Percentiles rank a stretch among this genome's conserved stretches.
phyloP scores from a whole-genome alignment of 2,888 invertebrate species.

The Dilophus febrilis region DNA sequence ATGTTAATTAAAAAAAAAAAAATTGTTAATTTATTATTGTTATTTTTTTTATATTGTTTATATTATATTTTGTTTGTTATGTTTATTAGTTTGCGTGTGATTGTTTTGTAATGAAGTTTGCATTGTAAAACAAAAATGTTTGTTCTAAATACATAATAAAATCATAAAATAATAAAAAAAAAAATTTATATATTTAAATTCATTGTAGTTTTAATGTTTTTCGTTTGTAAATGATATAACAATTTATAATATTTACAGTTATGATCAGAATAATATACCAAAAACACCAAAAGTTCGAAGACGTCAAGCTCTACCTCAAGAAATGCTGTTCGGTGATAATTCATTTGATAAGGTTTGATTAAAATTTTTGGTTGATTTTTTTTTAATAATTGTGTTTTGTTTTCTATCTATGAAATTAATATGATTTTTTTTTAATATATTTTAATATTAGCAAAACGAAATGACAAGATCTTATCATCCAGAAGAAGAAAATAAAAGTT shows the following conservation, averaged over 20 bases:
- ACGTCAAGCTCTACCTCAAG: slow-evolving; percentile 48
- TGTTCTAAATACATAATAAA: not conserved
- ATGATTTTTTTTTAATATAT: slow-evolving; percentile 2
- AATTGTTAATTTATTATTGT: no score
- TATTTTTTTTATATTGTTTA: no score
- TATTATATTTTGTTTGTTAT: no score
- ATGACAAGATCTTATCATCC: slow-evolving; percentile 21
- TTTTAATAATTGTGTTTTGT: no score
- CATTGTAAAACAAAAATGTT: no score
- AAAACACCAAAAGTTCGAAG: slow-evolving; percentile 38
- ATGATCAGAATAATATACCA: not conserved
- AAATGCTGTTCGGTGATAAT: slow-evolving; percentile 43
- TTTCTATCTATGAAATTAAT: no score
- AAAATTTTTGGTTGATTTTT: not conserved
- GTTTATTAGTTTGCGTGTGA: no score
- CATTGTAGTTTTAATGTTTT: no score
- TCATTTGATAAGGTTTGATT: slow-evolving; percentile 13
- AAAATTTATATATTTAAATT: not conserved
- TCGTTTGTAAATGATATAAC: not conserved
- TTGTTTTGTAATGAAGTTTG: no score
- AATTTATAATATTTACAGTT: no score
- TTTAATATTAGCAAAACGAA: slow-evolving; percentile 13
- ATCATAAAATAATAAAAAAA: not conserved
- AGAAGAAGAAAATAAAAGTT: slow-evolving; percentile 14
- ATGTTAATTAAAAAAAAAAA: no score